These are phyloP conservation scores for Siniperca undulata DNA, from an alignment of 2,797 vertebrate genomes.

Conservation along the genomic window DNA sequence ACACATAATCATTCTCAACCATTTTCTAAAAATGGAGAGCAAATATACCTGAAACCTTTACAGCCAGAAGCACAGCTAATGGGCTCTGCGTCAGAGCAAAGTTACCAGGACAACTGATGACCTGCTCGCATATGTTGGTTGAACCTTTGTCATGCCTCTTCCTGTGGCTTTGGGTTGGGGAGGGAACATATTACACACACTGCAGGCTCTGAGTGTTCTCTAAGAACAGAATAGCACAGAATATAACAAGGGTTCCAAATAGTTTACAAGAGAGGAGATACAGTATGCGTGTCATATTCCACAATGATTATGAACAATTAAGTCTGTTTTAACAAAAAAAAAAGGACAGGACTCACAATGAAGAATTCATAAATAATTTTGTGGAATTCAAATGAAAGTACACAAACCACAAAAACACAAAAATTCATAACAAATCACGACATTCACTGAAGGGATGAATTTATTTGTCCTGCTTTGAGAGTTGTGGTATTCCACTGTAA, in stretches of 20 bases:
- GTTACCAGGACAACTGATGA: conserved; percentile 63
- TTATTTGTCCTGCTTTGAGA: not conserved
- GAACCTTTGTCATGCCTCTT: conserved; percentile 68
- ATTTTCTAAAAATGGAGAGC: conserved; percentile 44
- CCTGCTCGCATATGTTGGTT: conserved; percentile 73
- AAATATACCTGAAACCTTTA: conserved; percentile 34
- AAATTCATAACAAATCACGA: not conserved
- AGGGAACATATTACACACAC: conserved; percentile 43
- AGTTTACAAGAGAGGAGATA: not conserved
- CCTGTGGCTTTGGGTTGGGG: conserved; percentile 61
- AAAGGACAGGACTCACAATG: not conserved
- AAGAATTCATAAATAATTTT: not conserved
- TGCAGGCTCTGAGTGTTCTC: conserved; percentile 23
- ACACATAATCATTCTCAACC: not conserved
- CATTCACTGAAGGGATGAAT: not conserved
- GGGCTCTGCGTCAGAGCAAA: conserved; percentile 34
- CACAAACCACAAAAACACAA: not conserved
- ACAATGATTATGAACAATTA: not conserved
- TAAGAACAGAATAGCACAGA: conserved; percentile 32
- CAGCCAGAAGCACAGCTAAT: conserved; percentile 21
- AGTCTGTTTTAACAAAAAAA: not conserved
- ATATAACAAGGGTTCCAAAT: not conserved
- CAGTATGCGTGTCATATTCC: not conserved
- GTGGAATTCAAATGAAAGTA: not conserved
- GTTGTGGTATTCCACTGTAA: not conserved